Conservation (phyloP, 2,888 invertebrate species). For the Catocala nupta region DNA sequence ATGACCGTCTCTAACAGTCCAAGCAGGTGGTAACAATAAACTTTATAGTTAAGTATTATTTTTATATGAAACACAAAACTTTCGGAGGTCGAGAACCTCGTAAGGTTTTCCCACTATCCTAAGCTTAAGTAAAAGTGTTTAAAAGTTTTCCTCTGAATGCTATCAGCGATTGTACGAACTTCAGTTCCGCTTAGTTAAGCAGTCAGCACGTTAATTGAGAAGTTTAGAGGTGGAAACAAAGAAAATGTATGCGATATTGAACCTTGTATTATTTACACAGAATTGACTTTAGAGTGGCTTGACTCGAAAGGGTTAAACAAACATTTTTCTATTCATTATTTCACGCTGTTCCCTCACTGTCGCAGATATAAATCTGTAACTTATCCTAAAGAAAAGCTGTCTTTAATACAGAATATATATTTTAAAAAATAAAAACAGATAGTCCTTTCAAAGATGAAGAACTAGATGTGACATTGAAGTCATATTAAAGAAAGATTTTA, state of each 20-base stretch:
- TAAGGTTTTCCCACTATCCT: conserved; percentile 4
- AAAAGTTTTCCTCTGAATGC: conserved; percentile 36
- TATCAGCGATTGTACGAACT: conserved; percentile 36
- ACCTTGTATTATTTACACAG: conserved; percentile 3
- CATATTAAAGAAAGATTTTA: conserved; percentile 4
- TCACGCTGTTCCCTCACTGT: conserved; percentile 23
- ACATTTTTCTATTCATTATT: conserved; percentile 32
- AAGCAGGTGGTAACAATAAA: conserved; percentile 7
- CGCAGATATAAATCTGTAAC: conserved; percentile 40
- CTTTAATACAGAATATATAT: conserved; percentile 14
- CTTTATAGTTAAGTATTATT: conserved; percentile 17
- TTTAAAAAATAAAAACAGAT: conserved; percentile 7
- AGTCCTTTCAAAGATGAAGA: neutral
- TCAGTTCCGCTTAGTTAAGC: conserved; percentile 41
- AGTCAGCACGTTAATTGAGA: conserved; percentile 42
- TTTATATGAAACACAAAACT: conserved; percentile 17
- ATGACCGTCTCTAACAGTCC: neutral
- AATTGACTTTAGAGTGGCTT: conserved; percentile 14
- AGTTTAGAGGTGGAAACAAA: conserved; percentile 21
- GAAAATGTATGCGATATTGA: conserved; percentile 4
- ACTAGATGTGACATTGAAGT: neutral
- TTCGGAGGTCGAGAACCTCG: conserved; percentile 28
- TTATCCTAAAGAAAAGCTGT: conserved; percentile 16
- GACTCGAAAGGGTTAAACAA: conserved; percentile 15
- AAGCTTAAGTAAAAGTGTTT: conserved; percentile 21